Evolutionary conservation across 2,113 vertebrate genomes (phyloP), one percentile per base, ranked within the genome.

Genomic region (Dolichotis patagonum): DNA sequence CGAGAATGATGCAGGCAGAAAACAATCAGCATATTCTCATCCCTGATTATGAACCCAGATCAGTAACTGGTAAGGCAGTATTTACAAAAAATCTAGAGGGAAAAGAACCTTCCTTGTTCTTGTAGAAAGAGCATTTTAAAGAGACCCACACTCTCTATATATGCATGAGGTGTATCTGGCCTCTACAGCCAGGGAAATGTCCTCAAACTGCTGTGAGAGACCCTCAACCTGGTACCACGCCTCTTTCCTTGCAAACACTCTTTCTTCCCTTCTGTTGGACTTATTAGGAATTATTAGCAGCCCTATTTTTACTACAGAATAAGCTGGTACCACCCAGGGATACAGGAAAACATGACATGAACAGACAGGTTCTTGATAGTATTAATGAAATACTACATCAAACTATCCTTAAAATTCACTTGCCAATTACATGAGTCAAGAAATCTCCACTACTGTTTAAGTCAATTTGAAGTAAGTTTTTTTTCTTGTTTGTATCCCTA

Each of bases 391-490:
- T 52, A 17, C 58, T 38, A 49, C 84, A 49, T 81, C 56, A 56
- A 91, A 63, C 63, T 41, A 82, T 30, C 63, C 65, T 77, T 78
- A 11, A 89, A 93, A 95, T 43, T 92, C 80, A 52, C n/a, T 89
- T 89, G 32, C 56, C 83, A 89, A 43, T 77, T 85, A 88, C 46
- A 62, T 82, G 67, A 89, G 49, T 20, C 41, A 69, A 85, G 77
- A 62, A 80, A 88, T 96, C 87, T 88, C 54, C 35, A 69, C 67
- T 93, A 86, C 69, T 91, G 41, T 88, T 83, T 75, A 95, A 88
- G 65, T 86, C 87, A 43, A 83, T 82, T 67, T 58, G 26, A 88
- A 78, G 26, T 26, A 84, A 82, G 62, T 75, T 75, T 84, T 43
- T 52, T 85, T 41, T 41, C 20, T 77, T 28, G 85, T 91, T 71